Evolutionary conservation across 2,797 vertebrate genomes (phyloP).

Genomic region (Champsocephalus esox): DNA sequence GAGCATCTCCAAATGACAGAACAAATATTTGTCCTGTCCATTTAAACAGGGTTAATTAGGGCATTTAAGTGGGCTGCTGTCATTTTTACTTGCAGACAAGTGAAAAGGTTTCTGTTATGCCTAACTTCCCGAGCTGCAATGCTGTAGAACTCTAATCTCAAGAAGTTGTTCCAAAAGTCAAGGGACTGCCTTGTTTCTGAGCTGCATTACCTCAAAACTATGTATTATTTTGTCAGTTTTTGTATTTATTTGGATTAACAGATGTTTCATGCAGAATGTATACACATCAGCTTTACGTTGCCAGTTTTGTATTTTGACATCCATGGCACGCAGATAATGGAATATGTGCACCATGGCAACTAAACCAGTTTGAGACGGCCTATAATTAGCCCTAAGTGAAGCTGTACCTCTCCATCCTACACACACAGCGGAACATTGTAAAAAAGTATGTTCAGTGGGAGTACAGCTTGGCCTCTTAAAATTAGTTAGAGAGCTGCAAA

Average conservation of each 20-base stretch:
- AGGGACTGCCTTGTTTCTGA: constrained; percentile 25
- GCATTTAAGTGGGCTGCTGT: constrained; percentile 36
- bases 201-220: not conserved
- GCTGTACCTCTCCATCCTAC: constrained; percentile 68
- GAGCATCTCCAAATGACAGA: constrained; percentile 36
- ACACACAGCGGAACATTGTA: constrained; percentile 47
- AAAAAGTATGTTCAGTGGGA: constrained; percentile 49
- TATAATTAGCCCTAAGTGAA: constrained; percentile 76
- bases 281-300: constrained; percentile 1
- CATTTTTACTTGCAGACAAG: constrained; percentile 26
- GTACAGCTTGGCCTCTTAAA: constrained; percentile 47
- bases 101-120: constrained; percentile 42
- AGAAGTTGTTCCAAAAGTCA: constrained; percentile 17
- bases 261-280: not conserved
- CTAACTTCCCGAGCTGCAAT: constrained; percentile 19
- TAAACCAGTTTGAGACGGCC: constrained; percentile 60
- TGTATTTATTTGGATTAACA: constrained; percentile 2
- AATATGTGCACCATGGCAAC: constrained; percentile 72
- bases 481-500: constrained; percentile 45
- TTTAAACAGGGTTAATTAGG: constrained; percentile 51
- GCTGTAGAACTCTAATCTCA: not conserved
- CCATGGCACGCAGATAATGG: constrained; percentile 40
- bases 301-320: constrained; percentile 36
- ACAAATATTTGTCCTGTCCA: constrained; percentile 54
- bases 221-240: not conserved